phyloP scores from a whole-genome alignment of 2,113 vertebrate genomes.

The Falcunculus frontatus region DNA sequence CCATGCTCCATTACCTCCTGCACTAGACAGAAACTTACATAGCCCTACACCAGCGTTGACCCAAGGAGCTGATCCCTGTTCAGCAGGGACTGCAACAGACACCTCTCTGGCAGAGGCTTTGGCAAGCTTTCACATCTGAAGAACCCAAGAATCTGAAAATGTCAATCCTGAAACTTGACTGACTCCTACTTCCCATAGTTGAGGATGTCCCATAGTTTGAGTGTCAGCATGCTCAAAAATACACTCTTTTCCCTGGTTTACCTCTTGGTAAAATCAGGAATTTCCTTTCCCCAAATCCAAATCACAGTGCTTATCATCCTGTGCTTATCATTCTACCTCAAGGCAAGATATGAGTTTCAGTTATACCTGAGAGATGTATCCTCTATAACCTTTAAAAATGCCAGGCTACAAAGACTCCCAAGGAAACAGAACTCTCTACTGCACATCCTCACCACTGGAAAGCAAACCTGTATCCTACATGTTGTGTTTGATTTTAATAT shows the following conservation, averaged over 20 bases:
- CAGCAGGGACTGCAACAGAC: neutral
- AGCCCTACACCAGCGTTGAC: neutral
- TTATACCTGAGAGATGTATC: neutral
- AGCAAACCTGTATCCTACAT: neutral
- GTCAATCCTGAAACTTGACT: neutral
- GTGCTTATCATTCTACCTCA: neutral
- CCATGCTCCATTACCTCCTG: neutral
- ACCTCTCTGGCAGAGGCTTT: neutral
- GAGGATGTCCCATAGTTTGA: neutral
- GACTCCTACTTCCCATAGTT: neutral
- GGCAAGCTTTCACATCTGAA: neutral
- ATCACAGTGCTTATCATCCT: neutral
- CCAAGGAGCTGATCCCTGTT: neutral
- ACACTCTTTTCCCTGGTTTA: neutral
- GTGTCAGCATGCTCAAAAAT: neutral
- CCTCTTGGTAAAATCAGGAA: neutral
- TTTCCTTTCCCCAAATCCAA: neutral
- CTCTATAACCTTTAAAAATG: neutral
- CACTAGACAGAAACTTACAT: neutral
- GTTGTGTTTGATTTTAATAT: neutral
- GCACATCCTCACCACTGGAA: neutral
- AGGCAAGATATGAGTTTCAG: neutral
- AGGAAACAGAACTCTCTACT: neutral
- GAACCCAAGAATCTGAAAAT: neutral
- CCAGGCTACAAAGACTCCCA: neutral